Percentiles rank a stretch among this genome's conserved stretches.
phyloP scores from a whole-genome alignment of 2,888 invertebrate genomes.

The Drosophila atripex region DNA sequence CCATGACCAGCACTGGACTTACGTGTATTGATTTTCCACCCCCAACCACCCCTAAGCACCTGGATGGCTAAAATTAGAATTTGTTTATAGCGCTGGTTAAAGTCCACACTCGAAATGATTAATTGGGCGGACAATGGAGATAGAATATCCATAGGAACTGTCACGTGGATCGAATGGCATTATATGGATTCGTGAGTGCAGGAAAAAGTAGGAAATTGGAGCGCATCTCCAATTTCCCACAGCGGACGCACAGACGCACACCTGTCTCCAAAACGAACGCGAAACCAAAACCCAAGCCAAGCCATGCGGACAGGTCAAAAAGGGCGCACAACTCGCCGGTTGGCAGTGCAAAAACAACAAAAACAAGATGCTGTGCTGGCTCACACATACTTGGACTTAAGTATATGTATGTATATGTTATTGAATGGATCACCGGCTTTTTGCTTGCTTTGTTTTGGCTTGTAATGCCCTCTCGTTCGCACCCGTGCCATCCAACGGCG shows the following conservation, averaged over 20 bases:
- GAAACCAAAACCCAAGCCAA: constrained; percentile 41
- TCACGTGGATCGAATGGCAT: constrained; percentile 61
- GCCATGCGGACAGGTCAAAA: constrained; percentile 63
- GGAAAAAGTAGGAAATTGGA: constrained; percentile 11
- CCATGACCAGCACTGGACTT: constrained; percentile 56
- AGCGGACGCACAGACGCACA: constrained; percentile 22
- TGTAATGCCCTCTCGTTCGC: constrained; percentile 60
- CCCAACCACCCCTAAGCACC: constrained; percentile 44
- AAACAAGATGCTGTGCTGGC: constrained; percentile 72
- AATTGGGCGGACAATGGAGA: constrained; percentile 40
- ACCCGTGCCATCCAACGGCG: constrained; percentile 40
- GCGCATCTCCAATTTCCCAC: constrained; percentile 21
- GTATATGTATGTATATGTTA: constrained; percentile 2
- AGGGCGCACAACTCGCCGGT: constrained; percentile 70
- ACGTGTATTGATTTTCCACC: constrained; percentile 71
- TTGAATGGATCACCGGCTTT: constrained; percentile 75
- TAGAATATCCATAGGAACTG: constrained; percentile 7
- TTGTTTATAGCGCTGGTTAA: constrained; percentile 46
- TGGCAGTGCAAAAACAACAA: constrained; percentile 45
- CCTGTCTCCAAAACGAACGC: constrained; percentile 37
- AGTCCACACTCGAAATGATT: constrained; percentile 53
- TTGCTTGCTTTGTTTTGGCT: constrained; percentile 69
- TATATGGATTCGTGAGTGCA: constrained; percentile 22
- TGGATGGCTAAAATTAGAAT: constrained; percentile 65
- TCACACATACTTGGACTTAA: constrained; percentile 23